phyloP scores from a whole-genome alignment of 92 coral and sea anemone genomes.

The Porites cylindrica region DNA sequence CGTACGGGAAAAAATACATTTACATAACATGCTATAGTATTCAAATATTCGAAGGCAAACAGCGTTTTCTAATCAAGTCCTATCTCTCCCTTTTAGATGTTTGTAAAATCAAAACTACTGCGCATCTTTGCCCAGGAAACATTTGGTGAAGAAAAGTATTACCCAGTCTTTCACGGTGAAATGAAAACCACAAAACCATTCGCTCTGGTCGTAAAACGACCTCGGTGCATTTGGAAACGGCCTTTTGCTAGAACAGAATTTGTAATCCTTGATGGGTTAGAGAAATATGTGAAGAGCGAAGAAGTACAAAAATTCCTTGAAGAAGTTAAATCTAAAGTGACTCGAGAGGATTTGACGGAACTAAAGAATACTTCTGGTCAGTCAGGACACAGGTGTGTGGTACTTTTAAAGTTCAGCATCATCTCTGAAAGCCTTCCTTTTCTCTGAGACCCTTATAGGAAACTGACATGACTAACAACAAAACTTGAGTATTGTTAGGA shows the following conservation, averaged over 20 bases:
- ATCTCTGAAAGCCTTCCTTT: no score
- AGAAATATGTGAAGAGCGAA: constrained; percentile 1
- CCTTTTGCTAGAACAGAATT: constrained; percentile 22
- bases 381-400: background rate
- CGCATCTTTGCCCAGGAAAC: constrained; percentile 16
- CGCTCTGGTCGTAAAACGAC: background rate
- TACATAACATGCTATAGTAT: no score
- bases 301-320: background rate
- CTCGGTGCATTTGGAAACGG: constrained; percentile 7
- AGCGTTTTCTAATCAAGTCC: no score
- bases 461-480: no score
- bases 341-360: background rate
- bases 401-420: background rate
- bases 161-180: constrained; percentile 12
- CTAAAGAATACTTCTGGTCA: background rate
- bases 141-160: background rate
- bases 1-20: no score
- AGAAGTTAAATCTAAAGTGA: background rate
- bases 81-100: background rate
- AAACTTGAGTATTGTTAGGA: no score
- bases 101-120: constrained; percentile 6
- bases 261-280: constrained; percentile 9
- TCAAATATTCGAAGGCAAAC: no score
- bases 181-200: background rate
- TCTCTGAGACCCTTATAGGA: no score